Percentiles rank a stretch among this genome's conserved stretches.
phyloP scores from a whole-genome alignment of 1,140 invertebrate genomes.

The Drosophila insularis region DNA sequence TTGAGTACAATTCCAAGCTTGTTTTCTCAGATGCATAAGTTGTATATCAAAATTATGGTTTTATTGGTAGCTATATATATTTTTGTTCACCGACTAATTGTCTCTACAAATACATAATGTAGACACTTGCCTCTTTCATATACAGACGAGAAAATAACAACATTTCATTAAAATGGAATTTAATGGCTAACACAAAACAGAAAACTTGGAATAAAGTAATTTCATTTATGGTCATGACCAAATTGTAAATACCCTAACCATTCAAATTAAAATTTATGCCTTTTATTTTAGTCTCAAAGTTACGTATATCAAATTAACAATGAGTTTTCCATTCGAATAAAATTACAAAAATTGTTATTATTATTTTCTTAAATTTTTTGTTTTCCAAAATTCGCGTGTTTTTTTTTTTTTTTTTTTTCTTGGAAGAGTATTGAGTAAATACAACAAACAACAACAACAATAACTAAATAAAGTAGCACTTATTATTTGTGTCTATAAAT shows the following conservation, averaged over 20 bases:
- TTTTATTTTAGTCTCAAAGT: no score
- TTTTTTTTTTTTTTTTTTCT: no score
- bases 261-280: no score
- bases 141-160: conserved; percentile 1
- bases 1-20: no score
- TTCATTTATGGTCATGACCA: background rate
- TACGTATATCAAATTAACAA: background rate
- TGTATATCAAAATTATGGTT: no score
- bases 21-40: no score
- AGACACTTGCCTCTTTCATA: background rate
- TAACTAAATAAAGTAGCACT: background rate
- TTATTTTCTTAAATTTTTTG: background rate
- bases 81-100: no score
- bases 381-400: no score
- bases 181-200: background rate
- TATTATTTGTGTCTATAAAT: conserved; percentile 4
- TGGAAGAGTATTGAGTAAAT: no score
- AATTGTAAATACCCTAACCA: background rate
- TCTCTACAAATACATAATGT: no score
- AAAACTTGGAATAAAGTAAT: background rate
- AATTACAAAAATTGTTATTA: background rate
- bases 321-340: background rate
- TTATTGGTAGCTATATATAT: no score
- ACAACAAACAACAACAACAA: background rate
- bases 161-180: conserved; percentile 4